Conservation (phyloP, 2,797 vertebrate species). For the Rachycentron canadum region DNA sequence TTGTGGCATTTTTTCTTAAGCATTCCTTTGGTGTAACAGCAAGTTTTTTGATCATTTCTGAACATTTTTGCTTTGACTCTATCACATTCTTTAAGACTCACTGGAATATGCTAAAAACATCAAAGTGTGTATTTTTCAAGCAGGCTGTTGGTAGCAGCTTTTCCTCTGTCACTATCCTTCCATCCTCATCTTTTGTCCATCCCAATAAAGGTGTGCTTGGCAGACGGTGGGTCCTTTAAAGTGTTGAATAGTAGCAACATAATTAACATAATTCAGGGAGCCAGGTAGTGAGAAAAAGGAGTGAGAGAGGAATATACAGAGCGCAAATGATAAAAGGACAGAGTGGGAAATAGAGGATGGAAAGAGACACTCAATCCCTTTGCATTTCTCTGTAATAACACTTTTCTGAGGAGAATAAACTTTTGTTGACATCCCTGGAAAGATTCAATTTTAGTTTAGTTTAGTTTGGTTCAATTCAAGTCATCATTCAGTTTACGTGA, state of each 20-base stretch:
- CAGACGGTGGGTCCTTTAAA: constrained; percentile 50
- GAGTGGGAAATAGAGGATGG: constrained; percentile 10
- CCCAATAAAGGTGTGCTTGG: constrained; percentile 53
- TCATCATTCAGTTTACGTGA: constrained; percentile 15
- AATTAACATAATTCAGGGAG: constrained; percentile 60
- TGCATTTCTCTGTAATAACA: constrained; percentile 35
- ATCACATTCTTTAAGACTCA: background rate
- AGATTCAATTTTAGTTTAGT: constrained; percentile 23
- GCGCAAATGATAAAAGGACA: constrained; percentile 30
- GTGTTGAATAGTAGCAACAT: constrained; percentile 71
- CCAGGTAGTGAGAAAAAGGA: constrained; percentile 5
- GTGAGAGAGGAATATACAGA: constrained; percentile 8
- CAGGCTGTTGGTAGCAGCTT: background rate
- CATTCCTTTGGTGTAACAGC: background rate
- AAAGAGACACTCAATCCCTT: constrained; percentile 36
- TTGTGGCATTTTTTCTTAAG: constrained; percentile 5
- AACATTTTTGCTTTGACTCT: constrained; percentile 24
- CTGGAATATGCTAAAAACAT: constrained; percentile 1
- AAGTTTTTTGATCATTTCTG: constrained; percentile 5
- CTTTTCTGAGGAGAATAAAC: constrained; percentile 40
- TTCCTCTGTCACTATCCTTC: background rate
- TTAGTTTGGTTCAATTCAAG: constrained; percentile 7
- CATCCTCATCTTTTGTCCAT: constrained; percentile 27
- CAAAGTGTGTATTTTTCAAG: constrained; percentile 16
- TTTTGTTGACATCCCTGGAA: constrained; percentile 34